Evolutionary conservation across 2,797 vertebrate genomes (phyloP), one percentile per base, ranked within the genome.

Genomic region (Limnodromus scolopaceus): DNA sequence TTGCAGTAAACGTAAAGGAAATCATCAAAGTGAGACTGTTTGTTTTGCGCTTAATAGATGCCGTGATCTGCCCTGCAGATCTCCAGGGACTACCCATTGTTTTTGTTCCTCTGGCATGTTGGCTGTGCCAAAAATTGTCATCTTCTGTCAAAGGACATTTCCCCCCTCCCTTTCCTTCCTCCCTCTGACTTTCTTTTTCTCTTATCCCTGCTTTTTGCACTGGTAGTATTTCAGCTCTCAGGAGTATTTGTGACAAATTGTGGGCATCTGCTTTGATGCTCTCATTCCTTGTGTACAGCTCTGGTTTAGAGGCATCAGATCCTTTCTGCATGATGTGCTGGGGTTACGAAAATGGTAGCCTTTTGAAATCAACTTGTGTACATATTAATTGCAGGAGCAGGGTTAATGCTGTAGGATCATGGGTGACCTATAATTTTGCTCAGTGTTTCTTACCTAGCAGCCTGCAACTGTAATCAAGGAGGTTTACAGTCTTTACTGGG

Each of bases 241-340:
- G 32, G 38, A 74, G 5, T 16, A n/a, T 38, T 81, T 25, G 41
- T 16, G 22, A 38, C 9, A 41, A 23, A 68, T 78, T 78, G 51
- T n/a, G 30, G 43, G 12, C n/a, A 24, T 36, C 7, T 10, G 4
- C 16, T 74, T 68, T 28, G 58, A 38, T 53, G 32, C 0, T 1
- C 3, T 78, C 1, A 0, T 75, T 75, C 38, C 24, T 57, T 36
- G 20, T 0, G 0, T 19, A 13, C 4, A 19, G 58, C 12, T 48
- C 43, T 54, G 38, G 43, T 64, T 75, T 77, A 46, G 74, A 95
- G 61, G 32, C 18, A 65, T 46, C 3, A 12, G 22, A 7, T 65
- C 32, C 28, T 38, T 86, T 32, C n/a, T 45, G 4, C 1, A 1
- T 14, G 10, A 38, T 9, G 7, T 58, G 34, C 61, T 39, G 38